A percentile compares a stretch with the other conserved stretches of the same genome.
Evolutionary conservation across 2,113 vertebrate genomes (phyloP).

Genomic region (Neodon shergylaensis): DNA sequence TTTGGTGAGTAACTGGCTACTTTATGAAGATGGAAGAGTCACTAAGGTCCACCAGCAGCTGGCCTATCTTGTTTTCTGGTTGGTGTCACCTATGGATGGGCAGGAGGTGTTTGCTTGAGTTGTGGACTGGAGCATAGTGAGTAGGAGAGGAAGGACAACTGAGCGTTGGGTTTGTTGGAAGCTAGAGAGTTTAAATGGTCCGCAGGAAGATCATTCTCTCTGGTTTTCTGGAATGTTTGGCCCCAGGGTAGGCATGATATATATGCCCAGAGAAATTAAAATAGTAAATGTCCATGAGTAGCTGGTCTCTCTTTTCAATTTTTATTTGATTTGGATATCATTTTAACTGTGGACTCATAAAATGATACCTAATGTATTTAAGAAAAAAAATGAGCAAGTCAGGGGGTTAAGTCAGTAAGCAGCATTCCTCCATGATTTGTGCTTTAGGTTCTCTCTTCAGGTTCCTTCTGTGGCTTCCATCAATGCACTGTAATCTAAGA

Average conservation of each 20-base stretch:
- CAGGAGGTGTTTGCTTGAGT: too few relatives aligned
- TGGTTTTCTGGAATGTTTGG: neutral
- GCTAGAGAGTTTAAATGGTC: neutral
- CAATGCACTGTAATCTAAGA: neutral
- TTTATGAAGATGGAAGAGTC: too few relatives aligned
- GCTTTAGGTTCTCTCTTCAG: neutral
- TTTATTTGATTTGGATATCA: neutral
- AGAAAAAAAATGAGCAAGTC: neutral
- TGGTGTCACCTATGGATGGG: neutral
- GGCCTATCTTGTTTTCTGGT: neutral
- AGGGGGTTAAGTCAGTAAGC: neutral
- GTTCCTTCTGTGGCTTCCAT: neutral
- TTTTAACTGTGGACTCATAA: neutral
- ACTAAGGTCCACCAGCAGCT: too few relatives aligned
- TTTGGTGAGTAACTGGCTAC: neutral
- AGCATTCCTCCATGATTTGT: neutral
- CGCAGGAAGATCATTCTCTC: fast-evolving
- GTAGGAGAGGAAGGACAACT: too few relatives aligned
- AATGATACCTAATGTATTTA: neutral
- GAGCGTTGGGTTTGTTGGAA: neutral
- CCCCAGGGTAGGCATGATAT: neutral
- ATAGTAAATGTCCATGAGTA: neutral
- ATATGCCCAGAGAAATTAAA: too few relatives aligned
- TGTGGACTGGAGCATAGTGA: too few relatives aligned
- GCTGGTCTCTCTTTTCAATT: neutral